Conservation (phyloP, 92 coral and sea anemone species). For the Chrysogorgia sp. region DNA sequence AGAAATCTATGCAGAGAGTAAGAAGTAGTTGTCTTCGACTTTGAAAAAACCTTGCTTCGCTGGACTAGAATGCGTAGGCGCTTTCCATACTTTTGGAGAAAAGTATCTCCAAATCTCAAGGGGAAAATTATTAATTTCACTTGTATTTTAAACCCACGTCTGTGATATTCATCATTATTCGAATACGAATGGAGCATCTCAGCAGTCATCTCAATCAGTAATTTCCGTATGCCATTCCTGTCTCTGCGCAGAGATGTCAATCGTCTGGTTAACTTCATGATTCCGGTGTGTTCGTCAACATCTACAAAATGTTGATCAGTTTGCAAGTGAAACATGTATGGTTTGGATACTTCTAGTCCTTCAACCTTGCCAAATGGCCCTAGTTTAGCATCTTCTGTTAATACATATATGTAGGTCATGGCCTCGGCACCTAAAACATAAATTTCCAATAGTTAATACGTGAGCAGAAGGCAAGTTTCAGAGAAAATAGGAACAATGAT, state of each 20-base stretch:
- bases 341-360: background rate
- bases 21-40: background rate
- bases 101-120: background rate
- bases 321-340: background rate
- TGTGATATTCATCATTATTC: background rate
- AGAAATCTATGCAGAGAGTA: background rate
- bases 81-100: background rate
- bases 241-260: background rate
- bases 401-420: background rate
- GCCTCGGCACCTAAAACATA: background rate
- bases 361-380: conserved; percentile 11
- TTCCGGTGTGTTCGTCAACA: conserved; percentile 6
- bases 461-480: too few species aligned
- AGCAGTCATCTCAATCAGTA: background rate
- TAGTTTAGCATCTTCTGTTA: conserved; percentile 1
- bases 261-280: background rate
- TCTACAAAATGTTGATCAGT: background rate
- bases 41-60: background rate
- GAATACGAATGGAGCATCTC: too few species aligned
- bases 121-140: conserved; percentile 22
- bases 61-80: background rate
- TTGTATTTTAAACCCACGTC: background rate
- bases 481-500: too few species aligned
- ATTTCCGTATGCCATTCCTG: conserved; percentile 3
- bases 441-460: background rate